These are phyloP conservation scores for Lycocerus yunnanus DNA, from an alignment of 2,888 invertebrate genomes.

Conservation along the genomic window DNA sequence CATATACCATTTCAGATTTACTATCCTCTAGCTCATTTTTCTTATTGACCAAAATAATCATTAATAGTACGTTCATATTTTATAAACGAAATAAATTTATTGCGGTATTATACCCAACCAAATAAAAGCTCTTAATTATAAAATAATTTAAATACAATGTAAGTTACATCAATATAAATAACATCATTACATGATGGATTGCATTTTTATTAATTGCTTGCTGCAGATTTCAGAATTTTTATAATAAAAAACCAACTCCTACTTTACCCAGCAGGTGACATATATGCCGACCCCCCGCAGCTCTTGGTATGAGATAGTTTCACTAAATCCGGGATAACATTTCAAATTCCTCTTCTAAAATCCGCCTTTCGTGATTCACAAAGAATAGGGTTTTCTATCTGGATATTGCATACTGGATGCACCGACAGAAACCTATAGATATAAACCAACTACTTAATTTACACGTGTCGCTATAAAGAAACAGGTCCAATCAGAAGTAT, in stretches of 20 bases:
- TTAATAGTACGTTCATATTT: background rate
- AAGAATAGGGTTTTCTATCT: conserved; percentile 47
- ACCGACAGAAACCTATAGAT: background rate
- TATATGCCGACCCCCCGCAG: conserved; percentile 30
- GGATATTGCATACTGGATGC: conserved; percentile 48
- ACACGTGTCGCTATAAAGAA: background rate
- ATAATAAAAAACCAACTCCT: conserved; percentile 11
- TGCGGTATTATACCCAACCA: background rate
- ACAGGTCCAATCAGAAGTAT: background rate
- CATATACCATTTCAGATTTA: conserved; percentile 6
- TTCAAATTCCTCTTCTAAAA: conserved; percentile 46
- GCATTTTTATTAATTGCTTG: background rate
- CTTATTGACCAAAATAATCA: background rate
- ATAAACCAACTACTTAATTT: background rate
- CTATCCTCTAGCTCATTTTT: conserved; percentile 2
- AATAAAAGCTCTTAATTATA: background rate
- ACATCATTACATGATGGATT: background rate
- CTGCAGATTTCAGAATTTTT: background rate
- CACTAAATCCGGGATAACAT: conserved; percentile 44
- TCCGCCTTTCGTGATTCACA: conserved; percentile 38
- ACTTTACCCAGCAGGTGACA: conserved; percentile 28
- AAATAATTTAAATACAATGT: background rate
- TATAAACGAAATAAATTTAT: background rate
- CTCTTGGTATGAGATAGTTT: conserved; percentile 26
- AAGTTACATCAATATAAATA: background rate